A percentile compares a stretch with the other conserved stretches of the same genome.
Conservation (phyloP, 2,888 invertebrate species). For the Caenorhabditis imperialis region DNA sequence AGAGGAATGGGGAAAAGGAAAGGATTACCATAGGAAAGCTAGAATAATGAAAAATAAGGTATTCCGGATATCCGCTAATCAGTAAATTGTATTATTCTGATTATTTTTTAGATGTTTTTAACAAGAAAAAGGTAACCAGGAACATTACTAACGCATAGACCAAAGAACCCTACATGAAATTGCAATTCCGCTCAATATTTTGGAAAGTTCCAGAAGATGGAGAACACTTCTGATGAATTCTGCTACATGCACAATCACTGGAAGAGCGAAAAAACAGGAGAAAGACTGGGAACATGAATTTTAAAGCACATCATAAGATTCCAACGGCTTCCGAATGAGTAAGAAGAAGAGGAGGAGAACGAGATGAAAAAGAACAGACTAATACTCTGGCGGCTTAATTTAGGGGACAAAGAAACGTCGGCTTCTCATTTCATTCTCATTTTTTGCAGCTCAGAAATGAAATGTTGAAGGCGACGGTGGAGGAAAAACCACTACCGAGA, state of each 20-base stretch:
- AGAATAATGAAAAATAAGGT: neutral
- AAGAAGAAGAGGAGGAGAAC: slow-evolving; percentile 1
- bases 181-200: too few relatives aligned
- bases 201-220: too few relatives aligned
- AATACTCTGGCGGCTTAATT: slow-evolving; percentile 25
- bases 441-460: slow-evolving; percentile 4
- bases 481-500: too few relatives aligned
- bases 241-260: too few relatives aligned
- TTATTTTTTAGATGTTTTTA: too few relatives aligned
- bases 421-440: neutral
- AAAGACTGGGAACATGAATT: neutral
- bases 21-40: neutral
- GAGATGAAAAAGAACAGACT: slow-evolving; percentile 5
- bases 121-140: too few relatives aligned
- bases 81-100: neutral
- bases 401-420: neutral
- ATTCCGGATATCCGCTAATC: slow-evolving; percentile 1
- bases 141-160: too few relatives aligned
- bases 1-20: neutral
- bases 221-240: too few relatives aligned
- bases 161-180: too few relatives aligned
- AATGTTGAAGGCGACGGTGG: too few relatives aligned
- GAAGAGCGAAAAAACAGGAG: neutral
- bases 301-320: slow-evolving; percentile 3
- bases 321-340: too few relatives aligned